Percentiles rank a stretch among this genome's conserved stretches.
Evolutionary conservation across 2,113 vertebrate species (phyloP).

Genomic region (Mirounga angustirostris): DNA sequence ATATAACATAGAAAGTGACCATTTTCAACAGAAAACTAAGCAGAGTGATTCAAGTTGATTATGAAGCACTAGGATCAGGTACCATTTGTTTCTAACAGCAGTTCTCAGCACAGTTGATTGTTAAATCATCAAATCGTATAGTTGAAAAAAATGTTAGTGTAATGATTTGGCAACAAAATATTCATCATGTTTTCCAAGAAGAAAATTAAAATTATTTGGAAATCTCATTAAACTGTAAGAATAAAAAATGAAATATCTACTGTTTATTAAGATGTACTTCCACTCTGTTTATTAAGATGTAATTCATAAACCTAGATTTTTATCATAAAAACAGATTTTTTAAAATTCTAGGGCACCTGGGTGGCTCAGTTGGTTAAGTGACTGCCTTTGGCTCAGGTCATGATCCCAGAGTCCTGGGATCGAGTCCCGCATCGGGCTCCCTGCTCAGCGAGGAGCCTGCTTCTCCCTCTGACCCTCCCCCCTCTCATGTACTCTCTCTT

Average conservation of each 20-base stretch:
- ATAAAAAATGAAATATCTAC: background rate
- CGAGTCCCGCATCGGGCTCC: too few species aligned
- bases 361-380: too few species aligned
- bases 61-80: background rate
- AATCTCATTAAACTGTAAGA: background rate
- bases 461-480: too few species aligned
- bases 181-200: background rate
- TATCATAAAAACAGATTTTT: background rate
- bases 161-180: slow-evolving; percentile 4
- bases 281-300: background rate
- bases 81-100: background rate
- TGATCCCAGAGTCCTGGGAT: too few species aligned
- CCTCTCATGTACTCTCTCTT: too few species aligned
- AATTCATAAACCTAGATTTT: background rate
- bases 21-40: background rate
- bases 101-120: background rate
- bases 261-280: background rate
- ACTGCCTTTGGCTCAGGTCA: too few species aligned
- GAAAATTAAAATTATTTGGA: slow-evolving; percentile 4
- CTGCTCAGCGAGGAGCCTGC: too few species aligned
- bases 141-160: background rate
- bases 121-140: background rate
- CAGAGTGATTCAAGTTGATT: background rate
- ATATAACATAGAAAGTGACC: background rate
- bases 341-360: background rate